phyloP scores from a whole-genome alignment of 2,888 invertebrate species.

The Glyphotaelius pellucidus region DNA sequence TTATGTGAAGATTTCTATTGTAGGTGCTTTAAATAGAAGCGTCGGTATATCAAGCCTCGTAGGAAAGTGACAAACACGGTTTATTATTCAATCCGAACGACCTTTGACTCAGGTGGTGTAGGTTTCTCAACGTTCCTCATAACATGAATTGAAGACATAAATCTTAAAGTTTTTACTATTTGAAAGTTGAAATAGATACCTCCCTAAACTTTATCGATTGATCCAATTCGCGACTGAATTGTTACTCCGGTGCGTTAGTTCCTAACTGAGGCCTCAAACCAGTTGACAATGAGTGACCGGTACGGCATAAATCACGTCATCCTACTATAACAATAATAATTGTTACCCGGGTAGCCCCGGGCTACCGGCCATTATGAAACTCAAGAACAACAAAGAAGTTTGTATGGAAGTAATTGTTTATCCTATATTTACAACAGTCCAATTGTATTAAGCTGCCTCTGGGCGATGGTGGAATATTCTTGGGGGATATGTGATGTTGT shows the following conservation, averaged over 20 bases:
- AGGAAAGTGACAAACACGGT: too few relatives aligned
- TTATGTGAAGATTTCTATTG: too few relatives aligned
- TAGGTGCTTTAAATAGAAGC: too few relatives aligned
- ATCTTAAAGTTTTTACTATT: neutral
- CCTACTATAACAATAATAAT: constrained; percentile 54
- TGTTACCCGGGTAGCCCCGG: constrained; percentile 56
- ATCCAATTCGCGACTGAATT: neutral
- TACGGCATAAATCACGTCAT: constrained; percentile 26
- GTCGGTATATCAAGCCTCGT: too few relatives aligned
- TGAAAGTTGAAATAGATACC: neutral
- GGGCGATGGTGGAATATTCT: neutral
- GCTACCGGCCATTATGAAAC: constrained; percentile 60
- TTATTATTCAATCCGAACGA: too few relatives aligned
- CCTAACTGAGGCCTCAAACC: neutral
- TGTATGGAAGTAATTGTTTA: constrained; percentile 64
- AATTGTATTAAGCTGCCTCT: constrained; percentile 54
- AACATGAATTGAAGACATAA: neutral
- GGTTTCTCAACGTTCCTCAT: neutral
- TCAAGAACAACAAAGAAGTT: constrained; percentile 60
- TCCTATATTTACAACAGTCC: constrained; percentile 47
- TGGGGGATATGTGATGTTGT: neutral
- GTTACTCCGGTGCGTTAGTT: neutral
- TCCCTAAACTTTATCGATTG: neutral
- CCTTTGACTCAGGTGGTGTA: too few relatives aligned
- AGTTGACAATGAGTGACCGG: constrained; percentile 44